phyloP scores from a whole-genome alignment of 2,113 vertebrate species.

The Dasyurus viverrinus region DNA sequence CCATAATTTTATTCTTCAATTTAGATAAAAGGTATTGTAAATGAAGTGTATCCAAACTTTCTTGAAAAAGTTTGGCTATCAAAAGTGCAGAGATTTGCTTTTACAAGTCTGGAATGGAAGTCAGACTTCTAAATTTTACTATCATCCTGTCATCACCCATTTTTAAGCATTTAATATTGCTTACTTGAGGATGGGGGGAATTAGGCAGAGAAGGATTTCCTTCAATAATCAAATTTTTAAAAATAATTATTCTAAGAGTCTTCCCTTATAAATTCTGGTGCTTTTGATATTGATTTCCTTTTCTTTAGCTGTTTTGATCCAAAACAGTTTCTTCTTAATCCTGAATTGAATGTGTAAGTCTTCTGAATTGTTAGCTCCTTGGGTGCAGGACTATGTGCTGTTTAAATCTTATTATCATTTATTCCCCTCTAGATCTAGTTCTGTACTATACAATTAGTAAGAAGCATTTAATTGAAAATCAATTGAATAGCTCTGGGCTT shows the following conservation, averaged over 20 bases:
- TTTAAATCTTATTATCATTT: neutral
- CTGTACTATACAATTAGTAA: neutral
- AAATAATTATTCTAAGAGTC: neutral
- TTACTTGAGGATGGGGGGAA: neutral
- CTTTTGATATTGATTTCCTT: neutral
- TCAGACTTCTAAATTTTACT: neutral
- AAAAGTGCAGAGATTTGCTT: slow-evolving; percentile 15
- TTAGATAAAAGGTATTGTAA: neutral
- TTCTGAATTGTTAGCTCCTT: neutral
- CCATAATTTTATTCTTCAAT: slow-evolving; percentile 14
- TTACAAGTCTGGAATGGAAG: neutral
- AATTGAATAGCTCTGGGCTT: neutral
- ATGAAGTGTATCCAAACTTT: slow-evolving; percentile 10
- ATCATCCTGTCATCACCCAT: neutral
- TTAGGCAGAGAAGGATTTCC: neutral
- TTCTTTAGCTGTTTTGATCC: neutral
- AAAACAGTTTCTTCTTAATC: neutral
- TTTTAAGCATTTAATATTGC: neutral
- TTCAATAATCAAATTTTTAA: neutral
- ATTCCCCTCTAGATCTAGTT: neutral
- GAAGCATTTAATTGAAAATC: neutral
- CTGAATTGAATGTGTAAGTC: neutral
- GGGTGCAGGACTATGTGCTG: neutral
- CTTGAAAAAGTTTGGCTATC: neutral
- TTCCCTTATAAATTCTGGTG: neutral